Evolutionary conservation across 2,113 vertebrate species (phyloP).

Genomic region (Mionectes macconnelli): DNA sequence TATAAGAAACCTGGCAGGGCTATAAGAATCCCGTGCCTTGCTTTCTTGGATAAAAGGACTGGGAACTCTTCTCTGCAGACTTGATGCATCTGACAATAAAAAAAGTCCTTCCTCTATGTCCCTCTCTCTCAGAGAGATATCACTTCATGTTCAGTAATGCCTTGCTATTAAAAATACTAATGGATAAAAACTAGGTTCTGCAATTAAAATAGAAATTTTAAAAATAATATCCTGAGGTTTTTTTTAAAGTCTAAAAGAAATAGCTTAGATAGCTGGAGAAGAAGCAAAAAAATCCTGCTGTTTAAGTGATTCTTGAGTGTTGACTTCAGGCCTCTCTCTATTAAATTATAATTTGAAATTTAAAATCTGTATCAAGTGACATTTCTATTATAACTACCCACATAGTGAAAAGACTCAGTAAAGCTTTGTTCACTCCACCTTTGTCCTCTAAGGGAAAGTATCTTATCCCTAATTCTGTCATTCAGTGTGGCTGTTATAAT

Average conservation of each 20-base stretch:
- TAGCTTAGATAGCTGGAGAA: not conserved
- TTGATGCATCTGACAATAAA: not conserved
- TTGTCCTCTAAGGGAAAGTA: not conserved
- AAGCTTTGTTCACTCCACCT: not conserved
- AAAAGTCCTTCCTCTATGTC: not conserved
- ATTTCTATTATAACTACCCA: not conserved
- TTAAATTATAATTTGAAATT: not conserved
- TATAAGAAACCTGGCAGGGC: not conserved
- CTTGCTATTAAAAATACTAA: constrained; percentile 3
- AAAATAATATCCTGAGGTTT: not conserved
- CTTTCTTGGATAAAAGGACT: not conserved
- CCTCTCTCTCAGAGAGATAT: not conserved
- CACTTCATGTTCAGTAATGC: not conserved
- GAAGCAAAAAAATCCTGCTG: not conserved
- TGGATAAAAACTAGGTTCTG: not conserved
- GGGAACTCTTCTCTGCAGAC: not conserved
- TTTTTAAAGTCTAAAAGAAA: not conserved
- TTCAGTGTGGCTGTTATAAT: not conserved
- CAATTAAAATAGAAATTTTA: not conserved
- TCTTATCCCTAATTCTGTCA: not conserved
- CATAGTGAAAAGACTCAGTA: accelerated
- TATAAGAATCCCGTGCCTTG: not conserved
- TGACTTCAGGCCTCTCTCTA: not conserved
- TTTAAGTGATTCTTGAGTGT: not conserved
- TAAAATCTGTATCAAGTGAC: not conserved